Conservation (phyloP, 2,888 invertebrate genomes). For the Caenorhabditis virilis region DNA sequence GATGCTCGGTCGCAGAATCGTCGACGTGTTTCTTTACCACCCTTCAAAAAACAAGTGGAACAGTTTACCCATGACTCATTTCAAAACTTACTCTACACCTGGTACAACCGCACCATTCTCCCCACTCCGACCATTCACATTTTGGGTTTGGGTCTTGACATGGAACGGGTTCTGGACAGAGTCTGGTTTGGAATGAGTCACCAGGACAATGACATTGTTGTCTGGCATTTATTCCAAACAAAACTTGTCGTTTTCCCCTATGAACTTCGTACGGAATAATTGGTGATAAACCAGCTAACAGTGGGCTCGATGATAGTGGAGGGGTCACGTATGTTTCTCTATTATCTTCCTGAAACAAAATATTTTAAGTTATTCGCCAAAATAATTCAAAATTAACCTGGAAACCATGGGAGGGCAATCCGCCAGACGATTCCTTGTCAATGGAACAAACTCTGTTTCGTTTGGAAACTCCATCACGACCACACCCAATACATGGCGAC, state of each 20-base stretch:
- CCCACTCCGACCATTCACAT: constrained; percentile 55
- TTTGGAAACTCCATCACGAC: constrained; percentile 33
- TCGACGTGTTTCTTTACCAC: constrained; percentile 45
- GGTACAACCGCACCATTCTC: constrained; percentile 57
- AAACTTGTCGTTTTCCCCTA: constrained; percentile 40
- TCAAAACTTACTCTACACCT: constrained; percentile 36
- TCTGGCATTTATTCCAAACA: constrained; percentile 15
- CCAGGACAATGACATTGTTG: constrained; percentile 47
- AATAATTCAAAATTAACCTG: constrained; percentile 10
- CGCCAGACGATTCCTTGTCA: constrained; percentile 16
- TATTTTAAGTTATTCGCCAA: too few relatives aligned
- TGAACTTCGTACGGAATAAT: constrained; percentile 47
- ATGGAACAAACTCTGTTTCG: constrained; percentile 38
- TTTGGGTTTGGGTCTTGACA: constrained; percentile 35
- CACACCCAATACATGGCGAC: constrained; percentile 51
- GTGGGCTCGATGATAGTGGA: constrained; percentile 4
- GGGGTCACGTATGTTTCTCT: constrained; percentile 20
- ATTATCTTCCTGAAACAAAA: constrained; percentile 30
- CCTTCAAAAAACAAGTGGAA: constrained; percentile 24
- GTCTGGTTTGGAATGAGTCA: constrained; percentile 38
- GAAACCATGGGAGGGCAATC: too few relatives aligned
- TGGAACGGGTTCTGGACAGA: constrained; percentile 24
- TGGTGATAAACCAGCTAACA: constrained; percentile 34
- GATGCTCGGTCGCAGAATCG: constrained; percentile 48
- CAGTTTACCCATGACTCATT: background rate